Conservation (phyloP, 1,140 invertebrate species). For the Onthophagus taurus region DNA sequence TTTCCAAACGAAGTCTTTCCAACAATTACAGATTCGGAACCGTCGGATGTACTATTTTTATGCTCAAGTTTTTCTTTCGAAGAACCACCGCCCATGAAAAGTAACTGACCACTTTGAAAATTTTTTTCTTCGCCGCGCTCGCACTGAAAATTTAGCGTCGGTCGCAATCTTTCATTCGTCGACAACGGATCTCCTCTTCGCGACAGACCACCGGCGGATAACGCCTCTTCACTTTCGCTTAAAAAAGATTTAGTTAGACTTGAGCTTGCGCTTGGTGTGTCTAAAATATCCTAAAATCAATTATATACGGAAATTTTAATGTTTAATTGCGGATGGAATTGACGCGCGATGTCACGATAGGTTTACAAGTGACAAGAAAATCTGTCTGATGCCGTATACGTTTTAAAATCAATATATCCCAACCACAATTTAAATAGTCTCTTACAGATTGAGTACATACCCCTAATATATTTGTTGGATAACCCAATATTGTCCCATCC, state of each 20-base stretch:
- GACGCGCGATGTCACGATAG: too few species aligned
- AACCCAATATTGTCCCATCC: too few species aligned
- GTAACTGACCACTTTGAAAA: conserved; percentile 6
- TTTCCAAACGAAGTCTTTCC: too few species aligned
- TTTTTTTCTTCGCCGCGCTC: not conserved
- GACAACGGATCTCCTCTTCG: not conserved
- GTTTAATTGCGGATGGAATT: too few species aligned
- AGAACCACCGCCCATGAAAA: conserved; percentile 10
- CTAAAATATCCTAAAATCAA: conserved; percentile 13
- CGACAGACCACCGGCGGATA: not conserved
- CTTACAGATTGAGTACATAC: too few species aligned
- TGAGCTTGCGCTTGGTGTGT: conserved; percentile 7
- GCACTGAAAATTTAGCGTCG: conserved; percentile 6
- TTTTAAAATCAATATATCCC: too few species aligned
- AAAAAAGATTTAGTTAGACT: conserved; percentile 15
- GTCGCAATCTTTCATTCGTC: conserved; percentile 3
- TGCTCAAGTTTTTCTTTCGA: not conserved
- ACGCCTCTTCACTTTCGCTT: conserved; percentile 10
- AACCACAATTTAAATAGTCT: too few species aligned
- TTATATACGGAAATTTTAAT: conserved; percentile 13
- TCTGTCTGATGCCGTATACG: too few species aligned
- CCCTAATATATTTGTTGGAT: too few species aligned
- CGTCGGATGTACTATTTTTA: not conserved
- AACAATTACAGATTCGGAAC: conserved; percentile 1
- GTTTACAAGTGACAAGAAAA: too few species aligned